Conservation (phyloP, 2,888 invertebrate species). For the Latrodectus hesperus region DNA sequence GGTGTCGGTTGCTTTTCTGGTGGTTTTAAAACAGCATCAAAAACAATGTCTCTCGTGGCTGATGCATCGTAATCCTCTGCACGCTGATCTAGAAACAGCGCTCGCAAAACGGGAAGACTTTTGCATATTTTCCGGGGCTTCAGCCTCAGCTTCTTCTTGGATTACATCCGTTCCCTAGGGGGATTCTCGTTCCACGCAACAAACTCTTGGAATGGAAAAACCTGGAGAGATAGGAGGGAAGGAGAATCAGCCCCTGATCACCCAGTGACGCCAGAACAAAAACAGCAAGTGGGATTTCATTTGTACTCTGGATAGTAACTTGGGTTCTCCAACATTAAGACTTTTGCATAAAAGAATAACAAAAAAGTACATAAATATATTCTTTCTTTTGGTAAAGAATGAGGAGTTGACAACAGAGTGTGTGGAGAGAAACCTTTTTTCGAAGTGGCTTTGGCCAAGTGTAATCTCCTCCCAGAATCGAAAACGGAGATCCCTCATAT, state of each 20-base stretch:
- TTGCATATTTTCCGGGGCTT: slow-evolving; percentile 64
- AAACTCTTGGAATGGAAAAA: background rate
- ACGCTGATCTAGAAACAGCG: slow-evolving; percentile 51
- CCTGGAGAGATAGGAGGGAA: too few species aligned
- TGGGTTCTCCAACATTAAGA: slow-evolving; percentile 53
- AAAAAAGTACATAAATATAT: too few species aligned
- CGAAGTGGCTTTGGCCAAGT: slow-evolving; percentile 65
- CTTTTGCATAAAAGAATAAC: slow-evolving; percentile 56
- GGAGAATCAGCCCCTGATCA: slow-evolving; percentile 38
- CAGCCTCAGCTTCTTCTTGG: slow-evolving; percentile 52
- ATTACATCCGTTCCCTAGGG: slow-evolving; percentile 36
- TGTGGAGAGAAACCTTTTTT: slow-evolving; percentile 44
- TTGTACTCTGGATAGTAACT: too few species aligned
- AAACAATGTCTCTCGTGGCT: slow-evolving; percentile 65
- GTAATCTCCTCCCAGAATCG: slow-evolving; percentile 53
- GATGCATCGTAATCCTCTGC: slow-evolving; percentile 61
- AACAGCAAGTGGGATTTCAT: slow-evolving; percentile 68
- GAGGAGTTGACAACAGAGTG: slow-evolving; percentile 14
- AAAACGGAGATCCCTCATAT: slow-evolving; percentile 31
- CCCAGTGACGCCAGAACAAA: slow-evolving; percentile 60
- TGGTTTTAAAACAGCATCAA: slow-evolving; percentile 62
- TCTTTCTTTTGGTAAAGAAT: slow-evolving; percentile 41
- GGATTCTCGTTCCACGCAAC: slow-evolving; percentile 30
- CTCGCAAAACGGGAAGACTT: slow-evolving; percentile 53
- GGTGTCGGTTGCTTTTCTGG: slow-evolving; percentile 66